Conservation (phyloP, 2,113 vertebrate species). For the Brachypteracias leptosomus region DNA sequence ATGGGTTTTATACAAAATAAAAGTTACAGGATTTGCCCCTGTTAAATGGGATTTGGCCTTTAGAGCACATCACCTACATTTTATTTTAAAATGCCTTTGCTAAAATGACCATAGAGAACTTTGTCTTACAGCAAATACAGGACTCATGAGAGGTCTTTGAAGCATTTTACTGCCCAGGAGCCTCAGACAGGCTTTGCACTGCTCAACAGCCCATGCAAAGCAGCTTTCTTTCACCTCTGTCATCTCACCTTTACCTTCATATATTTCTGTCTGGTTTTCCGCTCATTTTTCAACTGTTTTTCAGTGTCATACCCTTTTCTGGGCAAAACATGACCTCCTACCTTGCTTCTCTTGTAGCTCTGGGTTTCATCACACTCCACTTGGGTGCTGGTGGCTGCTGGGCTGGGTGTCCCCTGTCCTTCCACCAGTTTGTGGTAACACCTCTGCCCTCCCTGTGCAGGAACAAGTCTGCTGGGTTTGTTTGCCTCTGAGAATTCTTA, state of each 20-base stretch:
- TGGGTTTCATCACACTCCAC: fast-evolving
- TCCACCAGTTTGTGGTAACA: not conserved
- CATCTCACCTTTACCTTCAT: not conserved
- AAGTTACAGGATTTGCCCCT: not conserved
- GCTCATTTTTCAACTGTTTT: not conserved
- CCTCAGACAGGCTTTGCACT: not conserved
- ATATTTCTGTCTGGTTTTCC: not conserved
- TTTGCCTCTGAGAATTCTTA: not conserved
- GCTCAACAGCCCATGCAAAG: not conserved
- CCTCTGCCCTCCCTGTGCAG: not conserved
- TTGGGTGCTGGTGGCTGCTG: not conserved
- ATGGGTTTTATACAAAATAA: not conserved
- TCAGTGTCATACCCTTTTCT: not conserved
- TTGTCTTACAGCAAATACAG: not conserved
- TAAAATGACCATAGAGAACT: not conserved
- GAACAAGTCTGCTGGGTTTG: not conserved
- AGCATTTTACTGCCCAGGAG: not conserved
- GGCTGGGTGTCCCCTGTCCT: not conserved
- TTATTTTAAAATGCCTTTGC: not conserved
- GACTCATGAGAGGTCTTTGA: not conserved
- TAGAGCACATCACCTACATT: not conserved
- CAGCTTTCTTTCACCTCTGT: not conserved
- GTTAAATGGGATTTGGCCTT: not conserved
- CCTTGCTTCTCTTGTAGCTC: not conserved
- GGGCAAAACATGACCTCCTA: not conserved